These are phyloP conservation scores for Catalaphyllia jardinei DNA, from an alignment of 64 coral and sea anemone species.

Conservation along the genomic window DNA sequence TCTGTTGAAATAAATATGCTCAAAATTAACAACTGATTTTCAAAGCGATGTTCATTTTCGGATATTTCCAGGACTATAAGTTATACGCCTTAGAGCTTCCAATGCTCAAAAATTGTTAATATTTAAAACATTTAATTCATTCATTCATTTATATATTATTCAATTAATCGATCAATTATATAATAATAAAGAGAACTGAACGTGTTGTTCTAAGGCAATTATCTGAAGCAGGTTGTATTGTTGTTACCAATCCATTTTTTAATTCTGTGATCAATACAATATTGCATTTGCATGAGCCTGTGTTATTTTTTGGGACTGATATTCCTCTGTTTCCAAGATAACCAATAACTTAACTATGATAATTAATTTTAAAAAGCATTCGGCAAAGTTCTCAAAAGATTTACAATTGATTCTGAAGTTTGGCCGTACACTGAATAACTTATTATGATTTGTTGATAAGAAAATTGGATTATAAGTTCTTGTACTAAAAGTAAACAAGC, in stretches of 20 bases:
- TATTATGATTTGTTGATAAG: slow-evolving; percentile 10
- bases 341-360: background rate
- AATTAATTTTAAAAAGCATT: background rate
- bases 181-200: background rate
- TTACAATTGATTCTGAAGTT: background rate
- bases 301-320: background rate
- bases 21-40: no score
- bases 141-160: background rate
- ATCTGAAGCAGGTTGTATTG: background rate
- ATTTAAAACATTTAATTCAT: background rate
- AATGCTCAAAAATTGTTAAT: background rate
- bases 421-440: background rate
- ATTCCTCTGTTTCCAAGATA: background rate
- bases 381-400: background rate
- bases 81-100: background rate
- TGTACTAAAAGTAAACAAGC: background rate
- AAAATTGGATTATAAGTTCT: background rate
- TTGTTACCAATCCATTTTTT: no score
- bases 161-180: background rate
- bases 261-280: background rate
- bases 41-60: background rate
- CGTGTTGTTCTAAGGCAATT: background rate
- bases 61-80: background rate
- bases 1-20: no score
- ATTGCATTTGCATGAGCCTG: background rate